Evolutionary conservation across 2,113 vertebrate species (phyloP), one percentile per base, ranked within the genome.

Genomic region (Poecilia latipinna): DNA sequence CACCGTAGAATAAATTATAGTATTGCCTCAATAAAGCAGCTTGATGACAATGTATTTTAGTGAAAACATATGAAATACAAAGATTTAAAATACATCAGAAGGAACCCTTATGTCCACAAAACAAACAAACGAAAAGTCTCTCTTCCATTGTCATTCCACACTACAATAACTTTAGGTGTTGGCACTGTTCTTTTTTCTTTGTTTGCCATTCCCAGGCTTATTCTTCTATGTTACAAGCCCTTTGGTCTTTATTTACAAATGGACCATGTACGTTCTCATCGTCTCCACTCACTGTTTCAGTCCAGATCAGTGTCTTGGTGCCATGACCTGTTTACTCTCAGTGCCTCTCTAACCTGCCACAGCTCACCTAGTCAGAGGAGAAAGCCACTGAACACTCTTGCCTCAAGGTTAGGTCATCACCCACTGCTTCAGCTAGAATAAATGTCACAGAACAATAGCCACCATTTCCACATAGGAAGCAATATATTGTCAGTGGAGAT

Each of bases 271-370:
- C 60, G 87, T 77, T 60, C 71, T 65, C 22, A 3, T 78, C 61
- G 75, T 83, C 63, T 64, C 70, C 39, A 62, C 66, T 67, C 67
- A 77, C 77, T 42, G 82, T 79, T 78, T 86, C 85, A 73, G 78
- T 79, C 76, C 77, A 85, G 71, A 88, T 89, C 86, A 87, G 81
- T 85, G 83, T 86, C 86, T 78, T 61, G 28, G 13, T 85, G 86
- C 74, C 76, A 63, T 82, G 81, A 84, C 82, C 90, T 77, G 54
- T 91, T 89, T 87, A 82, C 74, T 88, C 73, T 66, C 61, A 11
- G 2, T 70, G 65, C 67, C 74, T 82, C 64, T 78, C 79, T 84
- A 73, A 75, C 70, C 76, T 22, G 63, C 79, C 77, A 84, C 77
- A 84, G 82, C 73, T 83, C 77, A 88, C 84, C 81, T 80, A 75